Base-by-base conservation (phyloP, 1,140 invertebrate genomes). In the Drosophila elegans region DNA sequence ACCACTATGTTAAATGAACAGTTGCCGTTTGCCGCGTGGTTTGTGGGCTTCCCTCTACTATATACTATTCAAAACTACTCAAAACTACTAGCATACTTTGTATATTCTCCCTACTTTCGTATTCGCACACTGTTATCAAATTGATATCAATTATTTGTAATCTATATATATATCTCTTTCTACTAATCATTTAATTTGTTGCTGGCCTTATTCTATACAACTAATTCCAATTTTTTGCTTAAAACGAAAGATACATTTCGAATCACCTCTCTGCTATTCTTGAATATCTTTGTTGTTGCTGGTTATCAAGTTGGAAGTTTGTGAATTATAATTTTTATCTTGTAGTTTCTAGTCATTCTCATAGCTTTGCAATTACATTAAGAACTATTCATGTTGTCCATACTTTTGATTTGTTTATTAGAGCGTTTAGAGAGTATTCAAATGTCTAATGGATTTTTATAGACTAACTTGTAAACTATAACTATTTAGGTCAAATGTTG, bases 1-100 rank as follows among this genome's bases (percentile, higher is more conserved):
- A 91, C 88, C 77, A 78, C 77, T 91, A 84, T 91, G 89, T 91
- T 91, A 88, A 84, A 77, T 64, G 66, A 89, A 85, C 63, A 81
- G 78, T 90, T 90, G 71, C 78, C 72, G 80, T 73, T 78, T 81
- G 74, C 77, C 73, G 74, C 80, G 77, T 91, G 83, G 83, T 89
- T 91, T 91, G 82, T 88, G 90, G 83, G 80, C 81, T 82, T 74
- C 72, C 46, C 68, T 74, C 54, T 74, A 55, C 16, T 21, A 21
- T 1, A 21, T 21, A 21, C 16, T 21, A 21, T 21, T 21, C 16
- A 21, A 21, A 61, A 60, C 71, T 59, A 73, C 66, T 51, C 25
- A 44, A 69, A 59, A 62, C 56, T 76, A 57, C 64, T 73, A 56
- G 52, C 55, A 72, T 56, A 56, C 68, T 74, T 44, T 61, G 57